Percentiles rank a stretch among this genome's conserved stretches.
Evolutionary conservation across 2,113 vertebrate genomes (phyloP).

Genomic region (Cephalopholis sonnerati): DNA sequence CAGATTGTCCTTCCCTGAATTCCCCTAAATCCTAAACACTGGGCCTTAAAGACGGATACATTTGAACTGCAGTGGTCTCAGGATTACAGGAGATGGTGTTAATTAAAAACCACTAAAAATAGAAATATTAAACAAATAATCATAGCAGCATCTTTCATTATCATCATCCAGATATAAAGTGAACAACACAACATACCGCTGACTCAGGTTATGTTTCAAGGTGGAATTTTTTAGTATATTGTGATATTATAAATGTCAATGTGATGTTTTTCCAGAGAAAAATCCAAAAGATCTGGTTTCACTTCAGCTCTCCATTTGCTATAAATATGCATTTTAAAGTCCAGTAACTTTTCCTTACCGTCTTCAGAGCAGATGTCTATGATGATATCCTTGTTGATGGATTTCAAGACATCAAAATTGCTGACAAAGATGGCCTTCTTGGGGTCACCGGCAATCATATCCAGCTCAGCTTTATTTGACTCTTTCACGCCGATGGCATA

Average conservation of each 20-base stretch:
- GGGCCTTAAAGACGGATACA: too few relatives aligned
- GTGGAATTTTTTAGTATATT: background rate
- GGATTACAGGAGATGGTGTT: too few relatives aligned
- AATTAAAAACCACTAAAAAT: too few relatives aligned
- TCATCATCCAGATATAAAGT: too few relatives aligned
- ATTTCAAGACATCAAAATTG: slow-evolving; percentile 83
- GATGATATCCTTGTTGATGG: slow-evolving; percentile 77
- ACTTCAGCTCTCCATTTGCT: background rate
- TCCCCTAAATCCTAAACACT: too few relatives aligned
- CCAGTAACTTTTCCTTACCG: slow-evolving; percentile 73
- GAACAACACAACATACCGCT: background rate
- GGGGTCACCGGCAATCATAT: slow-evolving; percentile 76
- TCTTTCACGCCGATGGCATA: slow-evolving; percentile 85
- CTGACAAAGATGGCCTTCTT: slow-evolving; percentile 78
- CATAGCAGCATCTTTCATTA: too few relatives aligned
- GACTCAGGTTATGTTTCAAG: background rate
- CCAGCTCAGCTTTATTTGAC: slow-evolving; percentile 67
- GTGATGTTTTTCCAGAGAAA: too few relatives aligned
- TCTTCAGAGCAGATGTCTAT: slow-evolving; percentile 83
- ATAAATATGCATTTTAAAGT: background rate
- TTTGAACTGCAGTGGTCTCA: too few relatives aligned
- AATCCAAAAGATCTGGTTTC: too few relatives aligned
- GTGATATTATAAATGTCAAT: too few relatives aligned
- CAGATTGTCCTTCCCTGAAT: too few relatives aligned
- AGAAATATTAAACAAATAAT: too few relatives aligned